Evolutionary conservation across 2,113 vertebrate genomes (phyloP).

Genomic region (Oreochromis spilurus): DNA sequence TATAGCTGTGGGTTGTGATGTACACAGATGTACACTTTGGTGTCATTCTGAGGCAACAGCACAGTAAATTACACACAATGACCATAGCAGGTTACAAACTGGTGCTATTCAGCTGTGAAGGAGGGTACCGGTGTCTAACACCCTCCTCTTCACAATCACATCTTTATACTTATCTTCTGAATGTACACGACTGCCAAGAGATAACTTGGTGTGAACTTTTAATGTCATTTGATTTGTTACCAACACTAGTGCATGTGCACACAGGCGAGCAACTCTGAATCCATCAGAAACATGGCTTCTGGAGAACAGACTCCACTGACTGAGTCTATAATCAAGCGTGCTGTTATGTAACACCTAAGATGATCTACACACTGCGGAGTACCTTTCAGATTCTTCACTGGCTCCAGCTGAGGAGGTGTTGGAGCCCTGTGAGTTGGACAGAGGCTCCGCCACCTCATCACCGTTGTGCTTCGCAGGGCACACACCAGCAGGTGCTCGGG

Average conservation of each 20-base stretch:
- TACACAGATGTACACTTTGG: not conserved
- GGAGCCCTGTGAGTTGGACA: constrained; percentile 78
- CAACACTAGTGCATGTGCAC: not conserved
- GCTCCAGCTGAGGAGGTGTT: constrained; percentile 68
- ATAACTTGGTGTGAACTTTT: not conserved
- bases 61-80: not conserved
- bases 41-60: not conserved
- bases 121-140: not conserved
- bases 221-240: not conserved
- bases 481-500: constrained; percentile 5
- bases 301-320: not conserved
- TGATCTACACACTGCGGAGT: not conserved
- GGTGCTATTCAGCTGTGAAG: not conserved
- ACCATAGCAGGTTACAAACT: not conserved
- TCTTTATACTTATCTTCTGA: not conserved
- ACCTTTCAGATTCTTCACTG: constrained; percentile 79
- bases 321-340: not conserved
- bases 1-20: not conserved
- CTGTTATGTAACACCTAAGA: too few relatives aligned
- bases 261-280: not conserved
- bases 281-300: not conserved
- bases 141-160: not conserved
- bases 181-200: not conserved
- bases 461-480: not conserved
- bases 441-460: constrained; percentile 21